Base-by-base conservation (phyloP, 2,888 invertebrate species). In the Sesia bembeciformis region DNA sequence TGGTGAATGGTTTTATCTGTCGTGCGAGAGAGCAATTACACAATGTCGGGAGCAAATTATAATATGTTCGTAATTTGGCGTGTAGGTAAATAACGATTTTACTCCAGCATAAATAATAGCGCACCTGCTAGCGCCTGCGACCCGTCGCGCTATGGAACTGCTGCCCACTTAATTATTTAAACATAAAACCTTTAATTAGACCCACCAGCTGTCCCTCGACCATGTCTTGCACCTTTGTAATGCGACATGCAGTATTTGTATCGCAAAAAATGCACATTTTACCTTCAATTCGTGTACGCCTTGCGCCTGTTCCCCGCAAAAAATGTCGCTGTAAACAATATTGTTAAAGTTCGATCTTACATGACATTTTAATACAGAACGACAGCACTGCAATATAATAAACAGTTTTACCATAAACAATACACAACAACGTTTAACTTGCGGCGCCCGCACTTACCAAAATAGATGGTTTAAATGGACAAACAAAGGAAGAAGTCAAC, bases 161-260 rank as follows among this genome's bases (percentile, higher is more conserved):
- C 60, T 73, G 72, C 76, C 64, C 76, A 82, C 75, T 87, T 85
- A 89, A 89, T 89, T 88, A 88, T 89, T 87, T 85, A 80, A 82
- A 77, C 81, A 83, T 86, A 85, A 87, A 87, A 82, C 84, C 81
- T 86, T 85, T 89, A 89, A 88, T 89, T 88, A 87, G 81, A 78
- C 67, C 63, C 54, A 55, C 73, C 88, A 88, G 80, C 86, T 89
- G 88, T 76, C 75, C 56, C 42, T 56, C 70, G 82, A 72, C 87
- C 87, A 87, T 86, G 88, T 66, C 69, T 59, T 74, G 81, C 87
- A 89, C 87, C 87, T 89, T 88, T 84, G 81, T 83, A 73, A 70
- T 71, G 68, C 72, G 74, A 78, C 77, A 80, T 76, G 76, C 72
- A 70, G 76, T 81, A 78, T 81, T 84, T 82, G 81, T 81, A 83